These are phyloP conservation scores for Mayetiola destructor DNA, from an alignment of 2,888 invertebrate species.

Conservation along the genomic window DNA sequence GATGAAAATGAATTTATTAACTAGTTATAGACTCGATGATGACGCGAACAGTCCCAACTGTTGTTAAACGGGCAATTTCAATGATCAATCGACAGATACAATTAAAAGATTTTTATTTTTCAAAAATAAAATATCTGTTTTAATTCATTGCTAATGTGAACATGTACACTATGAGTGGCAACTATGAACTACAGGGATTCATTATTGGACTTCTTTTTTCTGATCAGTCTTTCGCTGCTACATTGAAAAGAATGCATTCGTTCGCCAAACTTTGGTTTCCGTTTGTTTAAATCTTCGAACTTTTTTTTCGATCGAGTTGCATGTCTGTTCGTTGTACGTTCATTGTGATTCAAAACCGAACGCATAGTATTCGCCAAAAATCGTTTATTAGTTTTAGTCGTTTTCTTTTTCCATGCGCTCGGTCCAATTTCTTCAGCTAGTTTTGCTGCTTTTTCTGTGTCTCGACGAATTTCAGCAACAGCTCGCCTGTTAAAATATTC, in stretches of 20 bases:
- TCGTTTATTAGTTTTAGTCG: neutral
- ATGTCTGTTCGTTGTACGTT: neutral
- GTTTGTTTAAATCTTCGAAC: neutral
- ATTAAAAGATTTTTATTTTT: too few relatives aligned
- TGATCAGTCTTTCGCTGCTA: neutral
- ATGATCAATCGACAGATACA: too few relatives aligned
- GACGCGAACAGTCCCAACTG: too few relatives aligned
- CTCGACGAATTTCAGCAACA: neutral
- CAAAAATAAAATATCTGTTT: too few relatives aligned
- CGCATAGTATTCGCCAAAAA: neutral
- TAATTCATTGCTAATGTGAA: too few relatives aligned
- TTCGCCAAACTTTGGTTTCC: neutral
- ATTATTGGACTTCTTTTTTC: neutral
- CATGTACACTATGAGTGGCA: too few relatives aligned
- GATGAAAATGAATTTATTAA: too few relatives aligned
- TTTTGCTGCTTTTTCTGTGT: neutral
- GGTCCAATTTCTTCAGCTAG: conserved; percentile 1
- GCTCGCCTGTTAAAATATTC: neutral
- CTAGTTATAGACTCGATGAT: too few relatives aligned
- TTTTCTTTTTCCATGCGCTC: neutral
- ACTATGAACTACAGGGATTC: too few relatives aligned
- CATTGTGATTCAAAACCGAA: neutral
- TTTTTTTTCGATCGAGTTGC: neutral
- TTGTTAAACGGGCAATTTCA: too few relatives aligned
- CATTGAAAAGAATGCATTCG: neutral